phyloP scores from a whole-genome alignment of 2,113 vertebrate species.

The Vanacampus margaritifer region DNA sequence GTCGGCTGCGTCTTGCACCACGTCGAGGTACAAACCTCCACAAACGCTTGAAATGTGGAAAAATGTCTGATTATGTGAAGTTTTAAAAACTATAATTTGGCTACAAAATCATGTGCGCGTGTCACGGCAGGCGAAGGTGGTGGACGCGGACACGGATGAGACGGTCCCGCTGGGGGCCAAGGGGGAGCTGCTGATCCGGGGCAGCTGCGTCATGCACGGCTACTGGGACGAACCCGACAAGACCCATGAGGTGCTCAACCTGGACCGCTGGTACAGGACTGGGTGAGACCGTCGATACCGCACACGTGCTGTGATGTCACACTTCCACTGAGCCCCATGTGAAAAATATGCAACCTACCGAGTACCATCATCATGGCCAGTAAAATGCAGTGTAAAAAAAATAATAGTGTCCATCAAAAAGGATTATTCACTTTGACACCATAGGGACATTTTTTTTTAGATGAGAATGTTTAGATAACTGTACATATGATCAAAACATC shows the following conservation, averaged over 20 bases:
- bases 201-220: slow-evolving; percentile 87
- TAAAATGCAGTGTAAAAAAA: too few species aligned
- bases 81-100: neutral
- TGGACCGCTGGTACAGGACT: slow-evolving; percentile 87
- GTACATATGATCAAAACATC: too few species aligned
- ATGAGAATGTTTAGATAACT: too few species aligned
- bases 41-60: too few species aligned
- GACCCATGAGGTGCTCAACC: slow-evolving; percentile 74
- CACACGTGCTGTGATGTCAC: too few species aligned
- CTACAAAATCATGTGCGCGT: neutral
- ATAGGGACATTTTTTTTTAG: too few species aligned
- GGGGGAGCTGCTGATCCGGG: slow-evolving; percentile 86
- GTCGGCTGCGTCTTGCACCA: slow-evolving; percentile 82
- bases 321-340: too few species aligned
- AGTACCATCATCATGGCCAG: too few species aligned
- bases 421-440: too few species aligned
- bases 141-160: slow-evolving; percentile 69
- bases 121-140: slow-evolving; percentile 81
- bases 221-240: slow-evolving; percentile 85
- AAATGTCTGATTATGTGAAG: neutral
- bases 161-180: slow-evolving; percentile 72
- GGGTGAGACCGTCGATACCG: slow-evolving; percentile 74
- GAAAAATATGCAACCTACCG: too few species aligned
- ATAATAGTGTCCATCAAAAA: too few species aligned
- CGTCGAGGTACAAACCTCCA: slow-evolving; percentile 78